These are phyloP conservation scores for Meloidogyne hapla DNA, from an alignment of 1,140 invertebrate genomes.

Conservation along the genomic window DNA sequence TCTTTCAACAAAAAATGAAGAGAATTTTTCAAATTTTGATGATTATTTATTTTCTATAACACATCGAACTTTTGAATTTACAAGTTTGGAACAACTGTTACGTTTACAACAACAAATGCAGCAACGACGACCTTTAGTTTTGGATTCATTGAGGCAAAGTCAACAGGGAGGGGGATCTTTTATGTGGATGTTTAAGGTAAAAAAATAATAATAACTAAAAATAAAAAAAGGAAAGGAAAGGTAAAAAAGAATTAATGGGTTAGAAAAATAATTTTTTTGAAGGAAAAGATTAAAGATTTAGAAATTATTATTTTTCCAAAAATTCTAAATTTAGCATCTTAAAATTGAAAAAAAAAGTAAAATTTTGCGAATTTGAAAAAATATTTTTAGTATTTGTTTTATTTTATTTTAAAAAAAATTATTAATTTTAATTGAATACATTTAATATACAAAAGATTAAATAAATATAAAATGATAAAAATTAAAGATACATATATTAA, in stretches of 20 bases:
- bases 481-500: too few relatives aligned
- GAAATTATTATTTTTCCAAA: too few relatives aligned
- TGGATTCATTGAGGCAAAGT: conserved; percentile 48
- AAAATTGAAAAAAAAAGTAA: too few relatives aligned
- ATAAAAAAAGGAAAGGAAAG: conserved; percentile 12
- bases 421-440: too few relatives aligned
- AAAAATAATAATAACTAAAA: conserved; percentile 9
- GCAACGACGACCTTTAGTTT: conserved; percentile 18
- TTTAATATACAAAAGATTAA: too few relatives aligned
- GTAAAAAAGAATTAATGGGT: not conserved
- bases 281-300: too few relatives aligned
- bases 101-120: conserved; percentile 19
- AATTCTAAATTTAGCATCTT: too few relatives aligned
- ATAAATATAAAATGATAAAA: too few relatives aligned
- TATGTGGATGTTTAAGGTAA: conserved; percentile 56
- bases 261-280: too few relatives aligned
- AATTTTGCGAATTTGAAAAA: too few relatives aligned
- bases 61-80: conserved; percentile 55
- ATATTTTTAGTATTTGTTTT: too few relatives aligned
- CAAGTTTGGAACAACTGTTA: conserved; percentile 45
- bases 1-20: conserved; percentile 23
- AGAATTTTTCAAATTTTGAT: not conserved
- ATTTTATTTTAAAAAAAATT: too few relatives aligned
- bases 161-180: conserved; percentile 38
- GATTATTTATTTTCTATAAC: conserved; percentile 29